Evolutionary conservation across 2,888 invertebrate genomes (phyloP).

Genomic region (Tipula vernalis): DNA sequence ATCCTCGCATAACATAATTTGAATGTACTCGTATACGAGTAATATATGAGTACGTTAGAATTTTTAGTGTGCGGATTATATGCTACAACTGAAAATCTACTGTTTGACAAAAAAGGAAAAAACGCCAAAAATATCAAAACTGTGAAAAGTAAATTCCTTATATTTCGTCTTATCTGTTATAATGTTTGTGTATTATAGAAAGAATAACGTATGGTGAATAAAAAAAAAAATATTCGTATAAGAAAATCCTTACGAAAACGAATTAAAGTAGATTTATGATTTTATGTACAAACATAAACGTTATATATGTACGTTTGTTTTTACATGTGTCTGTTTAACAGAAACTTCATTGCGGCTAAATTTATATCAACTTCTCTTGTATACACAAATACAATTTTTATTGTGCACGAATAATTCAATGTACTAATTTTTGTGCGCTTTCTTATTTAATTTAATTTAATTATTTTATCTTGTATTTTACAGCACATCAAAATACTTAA

Average conservation of each 20-base stretch:
- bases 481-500: not conserved
- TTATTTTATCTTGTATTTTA: not conserved
- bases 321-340: not conserved
- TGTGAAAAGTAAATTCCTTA: not conserved
- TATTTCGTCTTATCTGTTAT: not conserved
- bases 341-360: not conserved
- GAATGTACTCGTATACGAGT: not conserved
- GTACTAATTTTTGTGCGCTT: not conserved
- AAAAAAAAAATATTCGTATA: not conserved
- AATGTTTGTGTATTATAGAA: not conserved
- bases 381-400: not conserved
- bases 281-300: not conserved
- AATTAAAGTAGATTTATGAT: not conserved
- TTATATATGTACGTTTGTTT: not conserved
- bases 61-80: constrained; percentile 4
- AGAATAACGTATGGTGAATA: not conserved
- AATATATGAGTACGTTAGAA: not conserved
- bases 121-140: not conserved
- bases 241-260: not conserved
- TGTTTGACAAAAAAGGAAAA: not conserved
- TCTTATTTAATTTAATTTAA: not conserved
- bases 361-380: not conserved
- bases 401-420: not conserved
- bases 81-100: not conserved
- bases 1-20: not conserved